Percentiles rank a stretch among this genome's conserved stretches.
phyloP scores from a whole-genome alignment of 2,888 invertebrate genomes.

The Drosophila mimica region DNA sequence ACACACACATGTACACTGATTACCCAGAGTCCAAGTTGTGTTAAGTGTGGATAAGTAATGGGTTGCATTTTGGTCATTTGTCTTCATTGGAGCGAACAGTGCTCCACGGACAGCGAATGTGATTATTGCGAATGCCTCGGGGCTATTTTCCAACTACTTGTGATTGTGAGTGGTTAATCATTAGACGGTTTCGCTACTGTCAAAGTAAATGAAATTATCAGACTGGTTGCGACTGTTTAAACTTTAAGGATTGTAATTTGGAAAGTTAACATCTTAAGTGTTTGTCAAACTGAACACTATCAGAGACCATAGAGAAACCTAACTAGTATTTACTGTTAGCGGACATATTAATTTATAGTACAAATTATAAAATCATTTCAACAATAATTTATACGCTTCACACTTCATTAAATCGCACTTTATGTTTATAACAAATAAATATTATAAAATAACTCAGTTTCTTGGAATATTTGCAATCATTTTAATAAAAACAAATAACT shows the following conservation, averaged over 20 bases:
- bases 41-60: conserved; percentile 82
- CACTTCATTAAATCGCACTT: background rate
- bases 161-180: conserved; percentile 66
- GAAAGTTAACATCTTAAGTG: conserved; percentile 5
- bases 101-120: conserved; percentile 24
- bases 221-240: background rate
- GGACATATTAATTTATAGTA: background rate
- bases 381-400: background rate
- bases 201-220: conserved; percentile 26
- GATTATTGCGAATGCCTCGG: conserved; percentile 47
- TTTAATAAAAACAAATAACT: background rate
- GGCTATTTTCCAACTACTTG: conserved; percentile 49
- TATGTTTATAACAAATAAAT: background rate
- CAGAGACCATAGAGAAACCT: background rate
- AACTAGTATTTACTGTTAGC: background rate
- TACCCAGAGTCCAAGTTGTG: conserved; percentile 39
- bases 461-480: background rate
- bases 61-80: conserved; percentile 83
- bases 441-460: background rate
- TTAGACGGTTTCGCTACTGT: conserved; percentile 16
- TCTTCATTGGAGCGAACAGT: conserved; percentile 78
- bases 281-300: background rate
- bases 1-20: conserved; percentile 29
- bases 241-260: background rate
- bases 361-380: background rate